Evolutionary conservation across 2,797 vertebrate genomes (phyloP).

Genomic region (Prionace glauca): DNA sequence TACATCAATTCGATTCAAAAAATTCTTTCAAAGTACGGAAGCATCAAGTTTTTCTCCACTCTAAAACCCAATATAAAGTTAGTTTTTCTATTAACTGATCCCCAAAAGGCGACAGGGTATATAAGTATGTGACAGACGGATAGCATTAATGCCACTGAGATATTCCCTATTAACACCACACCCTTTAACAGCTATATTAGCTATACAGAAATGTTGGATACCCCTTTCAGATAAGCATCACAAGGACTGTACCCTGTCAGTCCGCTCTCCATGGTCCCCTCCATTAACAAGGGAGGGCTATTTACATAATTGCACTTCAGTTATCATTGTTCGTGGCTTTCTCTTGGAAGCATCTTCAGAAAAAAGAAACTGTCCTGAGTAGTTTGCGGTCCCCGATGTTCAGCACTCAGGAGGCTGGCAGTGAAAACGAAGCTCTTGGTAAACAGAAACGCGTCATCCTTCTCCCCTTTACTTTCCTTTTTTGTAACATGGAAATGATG

Average conservation of each 20-base stretch:
- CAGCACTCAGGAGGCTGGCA: slow-evolving; percentile 41
- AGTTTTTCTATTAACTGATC: slow-evolving; percentile 18
- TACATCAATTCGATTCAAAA: slow-evolving; percentile 44
- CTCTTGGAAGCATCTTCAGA: slow-evolving; percentile 39
- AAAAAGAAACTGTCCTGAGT: slow-evolving; percentile 34
- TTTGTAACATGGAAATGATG: slow-evolving; percentile 45
- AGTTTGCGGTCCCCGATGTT: slow-evolving; percentile 31
- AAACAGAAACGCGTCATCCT: neutral
- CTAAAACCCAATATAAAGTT: slow-evolving; percentile 31
- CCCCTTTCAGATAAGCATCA: neutral
- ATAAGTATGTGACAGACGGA: neutral
- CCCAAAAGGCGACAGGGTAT: slow-evolving; percentile 24
- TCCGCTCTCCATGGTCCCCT: slow-evolving; percentile 4
- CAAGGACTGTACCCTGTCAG: slow-evolving; percentile 10
- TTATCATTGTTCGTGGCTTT: slow-evolving; percentile 33
- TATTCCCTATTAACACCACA: slow-evolving; percentile 32
- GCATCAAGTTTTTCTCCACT: slow-evolving; percentile 44
- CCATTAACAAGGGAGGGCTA: slow-evolving; percentile 32
- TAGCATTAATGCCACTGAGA: neutral
- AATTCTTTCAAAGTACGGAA: slow-evolving; percentile 45
- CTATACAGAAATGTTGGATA: slow-evolving; percentile 17
- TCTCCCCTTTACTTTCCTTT: neutral
- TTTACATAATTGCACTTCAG: slow-evolving; percentile 71
- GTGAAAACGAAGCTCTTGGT: neutral
- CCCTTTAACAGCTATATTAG: slow-evolving; percentile 33